Evolutionary conservation across 2,113 vertebrate genomes (phyloP).

Genomic region (Psephotus haematonotus): DNA sequence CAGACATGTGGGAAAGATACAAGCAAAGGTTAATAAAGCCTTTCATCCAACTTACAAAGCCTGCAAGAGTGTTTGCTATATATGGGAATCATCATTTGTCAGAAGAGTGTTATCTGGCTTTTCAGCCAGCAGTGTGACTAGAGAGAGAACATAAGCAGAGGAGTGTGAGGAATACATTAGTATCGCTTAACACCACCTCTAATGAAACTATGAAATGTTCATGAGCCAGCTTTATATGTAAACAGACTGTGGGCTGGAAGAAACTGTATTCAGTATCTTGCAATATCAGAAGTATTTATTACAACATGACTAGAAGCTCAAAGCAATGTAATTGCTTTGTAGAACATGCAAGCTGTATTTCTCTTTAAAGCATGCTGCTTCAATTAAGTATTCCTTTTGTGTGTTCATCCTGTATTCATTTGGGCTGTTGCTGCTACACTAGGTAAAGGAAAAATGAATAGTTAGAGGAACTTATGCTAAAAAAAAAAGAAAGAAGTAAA

Average conservation of each 20-base stretch:
- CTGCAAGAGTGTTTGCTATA: background rate
- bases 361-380: constrained; percentile 9
- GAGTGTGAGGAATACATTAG: background rate
- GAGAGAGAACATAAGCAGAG: background rate
- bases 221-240: background rate
- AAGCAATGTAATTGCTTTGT: background rate
- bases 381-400: constrained; percentile 31
- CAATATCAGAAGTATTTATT: constrained; percentile 1
- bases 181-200: background rate
- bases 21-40: background rate
- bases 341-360: background rate
- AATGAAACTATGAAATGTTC: background rate
- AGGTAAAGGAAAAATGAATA: background rate
- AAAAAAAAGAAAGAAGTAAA: background rate
- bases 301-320: background rate
- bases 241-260: background rate
- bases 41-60: background rate
- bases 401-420: constrained; percentile 40
- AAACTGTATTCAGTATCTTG: background rate
- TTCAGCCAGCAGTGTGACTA: background rate
- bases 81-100: background rate
- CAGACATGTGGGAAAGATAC: background rate
- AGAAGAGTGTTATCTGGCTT: background rate
- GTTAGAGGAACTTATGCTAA: background rate
- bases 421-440: background rate